Base-by-base conservation (phyloP, 2,888 invertebrate species). In the Ceratothoa steindachneri region DNA sequence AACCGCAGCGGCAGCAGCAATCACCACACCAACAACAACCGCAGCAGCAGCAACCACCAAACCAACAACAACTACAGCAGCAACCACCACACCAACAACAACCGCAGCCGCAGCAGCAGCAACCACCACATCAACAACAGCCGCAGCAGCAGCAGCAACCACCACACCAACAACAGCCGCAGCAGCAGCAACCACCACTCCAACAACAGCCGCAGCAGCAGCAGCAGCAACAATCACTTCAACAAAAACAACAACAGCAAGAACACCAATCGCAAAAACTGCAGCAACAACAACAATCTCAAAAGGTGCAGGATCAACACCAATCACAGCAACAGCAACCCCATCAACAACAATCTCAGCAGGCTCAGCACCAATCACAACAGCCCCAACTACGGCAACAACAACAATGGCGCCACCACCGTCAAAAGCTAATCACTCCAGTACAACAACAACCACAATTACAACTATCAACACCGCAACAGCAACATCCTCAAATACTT, bases 51-150 rank as follows among this genome's bases (percentile, higher is more conserved):
- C 1, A 1, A 51, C 19, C 19, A 51, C 1, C 15, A 51, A 15
- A 51, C 15, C 52, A 51, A 51, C 1, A 51, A n/a, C 3, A 15
- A 3, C 52, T n/a, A 51, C 2, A 24, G 27, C 60, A 60, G 22
- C 60, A 80, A 55, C 15, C 29, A 75, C 30, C 19, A 30, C 29
- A 41, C 30, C 52, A 68, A 80, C 19, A 1, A 64, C 30, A 29
- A 30, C 30, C 5, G 19, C 66, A 24, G 19, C 64, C 7, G n/a
- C 22, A 66, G 22, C 15, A 27, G 30, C 27, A 22, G 29, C n/a
- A 28, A 66, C 29, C 5, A 24, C 66, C 9, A 66, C 66, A 22
- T 5, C 15, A 27, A 27, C 66, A 19, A 19, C 30, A 66, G 19
- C 27, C 9, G 27, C 29, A 5, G 29, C 30, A 66, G 27, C 66